A percentile compares a stretch with the other conserved stretches of the same genome.
phyloP scores from a whole-genome alignment of 2,888 invertebrate genomes.

The Spialia ferax region DNA sequence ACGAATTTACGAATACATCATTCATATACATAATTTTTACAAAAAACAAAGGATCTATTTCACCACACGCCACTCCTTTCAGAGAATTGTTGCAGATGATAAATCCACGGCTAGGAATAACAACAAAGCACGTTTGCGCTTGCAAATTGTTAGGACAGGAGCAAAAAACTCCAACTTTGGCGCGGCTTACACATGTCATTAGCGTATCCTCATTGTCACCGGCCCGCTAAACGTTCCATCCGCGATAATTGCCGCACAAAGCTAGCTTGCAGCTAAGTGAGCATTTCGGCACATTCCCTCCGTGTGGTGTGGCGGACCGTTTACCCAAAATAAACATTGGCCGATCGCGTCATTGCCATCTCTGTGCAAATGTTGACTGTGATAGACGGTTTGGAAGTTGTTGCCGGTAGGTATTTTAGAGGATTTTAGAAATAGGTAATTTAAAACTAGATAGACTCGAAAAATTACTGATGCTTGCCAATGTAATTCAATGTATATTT shows the following conservation, averaged over 20 bases:
- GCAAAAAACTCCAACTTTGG: conserved; percentile 14
- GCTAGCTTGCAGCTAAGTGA: conserved; percentile 45
- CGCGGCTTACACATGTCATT: conserved; percentile 56
- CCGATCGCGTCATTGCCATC: conserved; percentile 29
- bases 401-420: conserved; percentile 15
- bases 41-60: neutral
- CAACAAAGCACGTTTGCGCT: neutral
- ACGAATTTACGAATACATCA: too few relatives aligned
- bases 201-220: conserved; percentile 78
- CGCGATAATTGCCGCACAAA: conserved; percentile 75
- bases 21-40: too few relatives aligned
- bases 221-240: conserved; percentile 67
- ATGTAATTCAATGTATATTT: too few relatives aligned
- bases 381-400: conserved; percentile 20
- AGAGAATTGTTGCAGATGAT: neutral
- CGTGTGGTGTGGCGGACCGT: neutral
- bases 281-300: conserved; percentile 11
- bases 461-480: too few relatives aligned
- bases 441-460: neutral
- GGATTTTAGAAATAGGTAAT: neutral
- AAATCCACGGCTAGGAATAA: neutral
- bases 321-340: conserved; percentile 28
- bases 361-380: conserved; percentile 25
- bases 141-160: neutral
- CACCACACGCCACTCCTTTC: too few relatives aligned